Base-by-base conservation (phyloP, 64 coral and sea anemone species). In the Trachythela sp. region DNA sequence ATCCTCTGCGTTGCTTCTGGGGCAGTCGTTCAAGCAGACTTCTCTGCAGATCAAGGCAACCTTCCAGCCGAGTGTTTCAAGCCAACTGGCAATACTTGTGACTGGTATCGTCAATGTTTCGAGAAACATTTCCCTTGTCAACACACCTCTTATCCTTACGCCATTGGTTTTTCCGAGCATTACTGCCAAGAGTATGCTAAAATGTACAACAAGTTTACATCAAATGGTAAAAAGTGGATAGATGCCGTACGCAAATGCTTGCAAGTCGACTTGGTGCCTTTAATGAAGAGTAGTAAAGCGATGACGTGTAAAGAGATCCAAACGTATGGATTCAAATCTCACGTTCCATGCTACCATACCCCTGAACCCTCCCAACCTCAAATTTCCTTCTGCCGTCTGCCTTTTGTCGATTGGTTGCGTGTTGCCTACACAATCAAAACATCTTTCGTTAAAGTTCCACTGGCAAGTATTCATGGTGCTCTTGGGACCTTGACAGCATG, bases 91-190 rank as follows among this genome's bases (percentile, higher is more conserved):
- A n/a, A 59, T 22, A 59, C 54, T 2, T 92, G 86, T 70, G 39
- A 84, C 17, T 92, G 91, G 91, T 92, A 88, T 50, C 70, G 54
- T 13, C 17, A 88, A 50, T 92, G 91, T 54, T 87, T 88, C 35
- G 72, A 92, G 13, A 84, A 70, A 31, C 75, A 33, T 6, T 88
- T 40, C 27, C 34, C 77, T 24, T 91, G 84, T 38, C 10, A 91
- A 51, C 58, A 85, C n/a, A 48, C 84, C 0, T 48, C 26, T 30
- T 85, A 75, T 77, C 40, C 76, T 13, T 92, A 92, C 75, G 91
- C 91, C 1, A 84, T 92, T 22, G 48, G 31, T 27, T 92, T 77
- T 10, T 70, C 91, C 39, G 49, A 92, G 52, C 70, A 68, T 64
- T 92, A 87, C 54, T 92, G 86, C 76, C 77, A 36, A 13, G 40